These are phyloP conservation scores for Muschampia plurimacula DNA, from an alignment of 2,888 invertebrate genomes.

Conservation along the genomic window DNA sequence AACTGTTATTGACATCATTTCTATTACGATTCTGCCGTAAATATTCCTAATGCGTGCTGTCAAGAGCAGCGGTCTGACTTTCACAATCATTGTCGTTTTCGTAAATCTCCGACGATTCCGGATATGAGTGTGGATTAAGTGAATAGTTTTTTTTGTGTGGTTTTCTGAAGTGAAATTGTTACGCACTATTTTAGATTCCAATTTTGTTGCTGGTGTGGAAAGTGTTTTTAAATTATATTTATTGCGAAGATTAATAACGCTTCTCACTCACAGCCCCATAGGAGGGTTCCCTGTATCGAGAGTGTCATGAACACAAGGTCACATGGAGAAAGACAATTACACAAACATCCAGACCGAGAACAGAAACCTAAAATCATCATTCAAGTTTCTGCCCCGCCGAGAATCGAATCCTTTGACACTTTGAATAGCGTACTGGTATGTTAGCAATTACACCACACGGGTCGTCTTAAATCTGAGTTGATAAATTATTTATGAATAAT, in stretches of 20 bases:
- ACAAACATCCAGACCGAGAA: no score
- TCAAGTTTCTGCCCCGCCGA: no score
- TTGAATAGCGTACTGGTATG: no score
- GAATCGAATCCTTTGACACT: no score
- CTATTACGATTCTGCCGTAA: conserved; percentile 46
- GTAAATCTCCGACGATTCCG: conserved; percentile 30
- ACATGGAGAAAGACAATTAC: no score
- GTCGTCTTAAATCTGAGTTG: no score
- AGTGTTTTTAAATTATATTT: not conserved
- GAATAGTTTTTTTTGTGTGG: conserved; percentile 30
- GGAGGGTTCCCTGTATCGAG: no score
- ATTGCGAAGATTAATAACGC: not conserved
- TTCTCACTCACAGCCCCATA: no score
- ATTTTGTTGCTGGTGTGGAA: not conserved
- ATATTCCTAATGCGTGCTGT: conserved; percentile 47
- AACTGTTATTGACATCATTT: conserved; percentile 48
- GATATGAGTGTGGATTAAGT: conserved; percentile 30
- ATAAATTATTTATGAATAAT: no score
- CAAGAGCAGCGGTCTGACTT: conserved; percentile 45
- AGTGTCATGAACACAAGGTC: no score
- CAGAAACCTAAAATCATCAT: no score
- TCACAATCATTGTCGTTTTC: conserved; percentile 45
- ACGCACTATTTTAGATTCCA: not conserved
- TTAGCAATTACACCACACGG: no score
- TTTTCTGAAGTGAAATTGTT: conserved; percentile 13